Percentiles rank a stretch among this genome's conserved stretches.
Conservation (phyloP, 2,797 vertebrate species). For the Lagodon rhomboides region DNA sequence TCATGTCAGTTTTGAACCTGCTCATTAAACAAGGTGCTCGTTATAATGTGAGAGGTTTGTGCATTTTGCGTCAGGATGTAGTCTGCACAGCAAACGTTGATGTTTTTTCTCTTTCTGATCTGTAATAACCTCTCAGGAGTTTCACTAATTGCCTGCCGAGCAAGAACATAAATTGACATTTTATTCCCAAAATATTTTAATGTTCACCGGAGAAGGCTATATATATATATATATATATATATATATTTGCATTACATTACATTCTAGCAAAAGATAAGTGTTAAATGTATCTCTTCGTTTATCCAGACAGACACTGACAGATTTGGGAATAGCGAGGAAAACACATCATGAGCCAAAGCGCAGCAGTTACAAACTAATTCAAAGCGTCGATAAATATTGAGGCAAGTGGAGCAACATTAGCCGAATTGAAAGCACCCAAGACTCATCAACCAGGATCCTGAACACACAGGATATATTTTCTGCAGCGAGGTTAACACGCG, state of each 20-base stretch:
- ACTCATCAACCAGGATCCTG: neutral
- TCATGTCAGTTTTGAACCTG: slow-evolving; percentile 20
- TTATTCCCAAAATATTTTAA: slow-evolving; percentile 14
- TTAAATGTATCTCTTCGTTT: neutral
- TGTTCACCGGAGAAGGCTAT: slow-evolving; percentile 9
- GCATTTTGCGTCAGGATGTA: slow-evolving; percentile 17
- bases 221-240: neutral
- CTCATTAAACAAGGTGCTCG: slow-evolving; percentile 35
- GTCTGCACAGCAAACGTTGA: slow-evolving; percentile 9
- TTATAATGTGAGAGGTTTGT: slow-evolving; percentile 25
- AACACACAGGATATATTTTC: neutral
- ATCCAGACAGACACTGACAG: neutral
- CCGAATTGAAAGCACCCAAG: neutral
- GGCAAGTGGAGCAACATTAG: neutral
- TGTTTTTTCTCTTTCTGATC: slow-evolving; percentile 17
- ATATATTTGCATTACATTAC: no score
- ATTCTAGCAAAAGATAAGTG: slow-evolving; percentile 22
- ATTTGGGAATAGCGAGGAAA: neutral
- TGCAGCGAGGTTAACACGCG: neutral
- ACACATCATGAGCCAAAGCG: no score
- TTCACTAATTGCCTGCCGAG: slow-evolving; percentile 43
- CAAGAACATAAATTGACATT: slow-evolving; percentile 14
- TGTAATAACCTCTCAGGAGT: slow-evolving; percentile 24
- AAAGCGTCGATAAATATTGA: neutral
- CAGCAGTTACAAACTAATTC: no score